Base-by-base conservation (phyloP, 1,140 invertebrate genomes). In the Monomorium pharaonis region DNA sequence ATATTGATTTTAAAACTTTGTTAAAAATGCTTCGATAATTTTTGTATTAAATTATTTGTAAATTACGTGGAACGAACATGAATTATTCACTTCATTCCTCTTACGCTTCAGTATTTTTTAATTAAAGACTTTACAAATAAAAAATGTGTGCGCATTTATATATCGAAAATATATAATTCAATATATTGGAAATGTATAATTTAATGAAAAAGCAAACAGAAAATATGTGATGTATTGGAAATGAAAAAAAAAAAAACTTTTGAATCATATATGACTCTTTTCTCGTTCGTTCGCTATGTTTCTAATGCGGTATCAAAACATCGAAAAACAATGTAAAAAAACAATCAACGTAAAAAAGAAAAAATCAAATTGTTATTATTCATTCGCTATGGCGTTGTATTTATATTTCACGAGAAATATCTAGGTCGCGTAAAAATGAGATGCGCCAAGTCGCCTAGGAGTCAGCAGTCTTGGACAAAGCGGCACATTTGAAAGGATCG, bases 341-440 rank as follows among this genome's bases (percentile, higher is more conserved):
- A 7, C 24, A 67, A 6, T 18, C 16, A 67, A 12, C 18, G 5
- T 5, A 30, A 44, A 21, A 18, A 30, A 18, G 12, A 44, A 10
- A 44, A 44, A 14, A 3, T 33, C n/a, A n/a, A n/a, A n/a, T n/a
- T n/a, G n/a, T 72, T n/a, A 3, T 24, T 18, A 70, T 81, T 81
- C 51, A 70, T 58, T 70, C 62, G 14, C 10, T 10, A 49, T n/a
- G n/a, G n/a, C 37, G 18, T 58, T 21, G 42, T 24, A 58, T 60
- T 72, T 30, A 30, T 24, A 30, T 83, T 74, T 83, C 24, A 27
- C 27, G 24, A 72, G 44, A 70, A 47, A 9, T 58, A 81, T 70
- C 65, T 81, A 42, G 78, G 47, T 81, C 49, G 24, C 24, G 51
- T 54, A 16, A 24, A 44, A 60, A 62, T 62, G 12, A 77, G 75